Percentiles rank a stretch among this genome's conserved stretches.
phyloP scores from a whole-genome alignment of 2,797 vertebrate genomes.

The Pseudocheirus occidentalis region DNA sequence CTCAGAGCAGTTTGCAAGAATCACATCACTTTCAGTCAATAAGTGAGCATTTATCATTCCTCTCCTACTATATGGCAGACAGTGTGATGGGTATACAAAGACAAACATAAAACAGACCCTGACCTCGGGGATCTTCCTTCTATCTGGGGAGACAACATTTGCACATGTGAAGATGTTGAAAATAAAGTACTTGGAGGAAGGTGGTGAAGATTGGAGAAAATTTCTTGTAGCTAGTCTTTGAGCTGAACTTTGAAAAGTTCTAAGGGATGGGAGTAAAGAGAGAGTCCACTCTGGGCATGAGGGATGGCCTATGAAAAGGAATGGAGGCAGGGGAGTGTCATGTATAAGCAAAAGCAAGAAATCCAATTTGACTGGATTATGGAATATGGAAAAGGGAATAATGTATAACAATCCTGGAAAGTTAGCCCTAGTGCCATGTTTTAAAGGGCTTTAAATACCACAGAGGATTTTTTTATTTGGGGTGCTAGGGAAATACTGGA shows the following conservation, averaged over 20 bases:
- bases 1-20: slow-evolving; percentile 55
- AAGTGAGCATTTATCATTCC: neutral
- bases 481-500: neutral
- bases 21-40: slow-evolving; percentile 14
- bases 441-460: neutral
- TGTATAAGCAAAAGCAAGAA: neutral
- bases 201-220: neutral
- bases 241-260: neutral
- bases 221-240: neutral
- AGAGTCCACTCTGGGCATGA: neutral
- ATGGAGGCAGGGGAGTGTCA: neutral
- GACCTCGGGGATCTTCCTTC: neutral
- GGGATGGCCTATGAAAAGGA: neutral
- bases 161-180: neutral
- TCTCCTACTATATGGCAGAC: neutral
- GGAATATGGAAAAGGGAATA: neutral
- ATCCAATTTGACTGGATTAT: neutral
- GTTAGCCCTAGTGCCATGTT: neutral
- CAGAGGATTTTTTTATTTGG: neutral
- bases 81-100: neutral
- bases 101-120: neutral
- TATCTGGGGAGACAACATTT: neutral
- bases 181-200: neutral
- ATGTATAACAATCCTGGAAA: neutral
- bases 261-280: neutral